Evolutionary conservation across 2,888 invertebrate species (phyloP).

Genomic region (Caenorhabditis sp.): DNA sequence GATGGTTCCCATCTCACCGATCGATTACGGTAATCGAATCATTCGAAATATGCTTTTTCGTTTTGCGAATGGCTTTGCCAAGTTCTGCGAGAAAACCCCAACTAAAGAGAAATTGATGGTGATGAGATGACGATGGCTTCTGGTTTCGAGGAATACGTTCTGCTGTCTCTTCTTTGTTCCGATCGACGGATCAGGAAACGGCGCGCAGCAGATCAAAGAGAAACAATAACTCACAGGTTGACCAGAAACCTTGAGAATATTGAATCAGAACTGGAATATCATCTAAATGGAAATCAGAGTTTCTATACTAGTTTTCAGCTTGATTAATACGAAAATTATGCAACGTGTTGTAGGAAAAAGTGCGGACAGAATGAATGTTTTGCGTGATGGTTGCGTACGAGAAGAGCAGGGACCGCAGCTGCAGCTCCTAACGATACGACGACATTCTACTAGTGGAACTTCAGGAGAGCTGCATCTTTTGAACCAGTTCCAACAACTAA

Average conservation of each 20-base stretch:
- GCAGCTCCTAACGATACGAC: background rate
- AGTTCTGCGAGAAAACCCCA: constrained; percentile 21
- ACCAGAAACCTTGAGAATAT: background rate
- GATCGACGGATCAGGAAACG: background rate
- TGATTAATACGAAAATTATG: background rate
- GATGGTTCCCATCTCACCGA: constrained; percentile 33
- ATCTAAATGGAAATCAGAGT: background rate
- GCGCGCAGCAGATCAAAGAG: background rate
- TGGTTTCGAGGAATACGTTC: constrained; percentile 46
- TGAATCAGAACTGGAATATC: no score
- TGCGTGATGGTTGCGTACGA: background rate
- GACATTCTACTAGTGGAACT: no score
- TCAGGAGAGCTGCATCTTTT: no score
- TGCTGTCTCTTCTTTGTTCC: constrained; percentile 29
- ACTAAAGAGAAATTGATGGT: constrained; percentile 48
- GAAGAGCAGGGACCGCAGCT: background rate
- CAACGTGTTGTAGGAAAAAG: background rate
- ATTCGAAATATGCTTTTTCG: constrained; percentile 14
- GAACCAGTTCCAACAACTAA: no score
- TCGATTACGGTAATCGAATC: constrained; percentile 62
- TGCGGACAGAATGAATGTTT: background rate
- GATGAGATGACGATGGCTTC: constrained; percentile 37
- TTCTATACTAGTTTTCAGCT: background rate
- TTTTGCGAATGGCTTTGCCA: constrained; percentile 9
- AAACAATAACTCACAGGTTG: background rate